phyloP scores from a whole-genome alignment of 2,113 vertebrate species.

The Plectropomus leopardus region DNA sequence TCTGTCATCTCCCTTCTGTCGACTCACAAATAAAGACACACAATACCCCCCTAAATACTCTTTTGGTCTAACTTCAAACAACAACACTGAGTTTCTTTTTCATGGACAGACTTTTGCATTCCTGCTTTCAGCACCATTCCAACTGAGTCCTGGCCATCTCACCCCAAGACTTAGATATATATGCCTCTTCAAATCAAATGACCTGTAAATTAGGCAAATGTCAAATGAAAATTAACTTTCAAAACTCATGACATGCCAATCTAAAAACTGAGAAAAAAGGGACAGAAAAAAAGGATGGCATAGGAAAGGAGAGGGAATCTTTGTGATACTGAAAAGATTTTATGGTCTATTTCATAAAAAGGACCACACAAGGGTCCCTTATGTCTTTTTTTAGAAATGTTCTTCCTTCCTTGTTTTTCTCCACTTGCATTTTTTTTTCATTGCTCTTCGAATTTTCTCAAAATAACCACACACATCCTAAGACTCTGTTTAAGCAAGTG shows the following conservation, averaged over 20 bases:
- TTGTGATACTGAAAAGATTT: not conserved
- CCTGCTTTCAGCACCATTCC: not conserved
- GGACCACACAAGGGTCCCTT: not conserved
- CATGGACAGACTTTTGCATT: not conserved
- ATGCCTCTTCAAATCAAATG: not conserved
- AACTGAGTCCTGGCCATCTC: no score
- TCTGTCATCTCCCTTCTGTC: not conserved
- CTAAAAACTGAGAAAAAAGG: not conserved
- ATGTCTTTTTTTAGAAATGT: not conserved
- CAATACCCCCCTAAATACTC: not conserved
- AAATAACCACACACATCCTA: constrained; percentile 14
- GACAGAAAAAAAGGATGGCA: not conserved
- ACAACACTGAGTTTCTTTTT: no score
- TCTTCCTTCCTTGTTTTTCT: not conserved
- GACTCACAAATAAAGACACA: not conserved
- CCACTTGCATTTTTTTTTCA: no score
- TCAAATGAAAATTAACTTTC: not conserved
- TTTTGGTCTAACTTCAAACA: not conserved
- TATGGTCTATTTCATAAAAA: not conserved
- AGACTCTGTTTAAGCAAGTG: constrained; percentile 44
- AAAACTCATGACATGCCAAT: not conserved
- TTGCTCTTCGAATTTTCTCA: not conserved
- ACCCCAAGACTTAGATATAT: not conserved
- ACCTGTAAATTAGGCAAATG: not conserved
- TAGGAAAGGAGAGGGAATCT: not conserved